Percentiles rank a stretch among this genome's conserved stretches.
Conservation (phyloP, 2,888 invertebrate genomes). For the Drosophila mulleri region DNA sequence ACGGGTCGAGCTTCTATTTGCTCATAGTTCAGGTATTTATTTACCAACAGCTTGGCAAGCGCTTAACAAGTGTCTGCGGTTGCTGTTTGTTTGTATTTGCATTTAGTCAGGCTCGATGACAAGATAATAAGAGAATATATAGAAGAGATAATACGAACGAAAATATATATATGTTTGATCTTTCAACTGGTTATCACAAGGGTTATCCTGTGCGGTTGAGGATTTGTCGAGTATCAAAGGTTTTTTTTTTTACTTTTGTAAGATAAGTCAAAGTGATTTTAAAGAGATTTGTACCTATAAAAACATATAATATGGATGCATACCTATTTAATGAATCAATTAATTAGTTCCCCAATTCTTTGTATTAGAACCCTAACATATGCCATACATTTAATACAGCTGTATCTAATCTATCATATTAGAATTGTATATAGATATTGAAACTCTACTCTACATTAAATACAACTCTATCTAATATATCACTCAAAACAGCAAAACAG, state of each 20-base stretch:
- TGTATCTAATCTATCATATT: not conserved
- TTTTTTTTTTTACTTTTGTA: not conserved
- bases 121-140: slow-evolving; percentile 22
- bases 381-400: not conserved
- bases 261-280: not conserved
- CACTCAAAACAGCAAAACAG: not conserved
- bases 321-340: too few relatives aligned
- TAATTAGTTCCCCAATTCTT: too few relatives aligned
- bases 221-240: not conserved
- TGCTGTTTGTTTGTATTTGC: slow-evolving; percentile 41
- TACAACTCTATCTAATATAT: not conserved
- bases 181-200: slow-evolving; percentile 19
- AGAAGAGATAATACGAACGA: not conserved
- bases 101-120: slow-evolving; percentile 19
- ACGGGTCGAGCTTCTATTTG: slow-evolving; percentile 55
- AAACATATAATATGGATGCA: too few relatives aligned
- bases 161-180: slow-evolving; percentile 13
- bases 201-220: slow-evolving; percentile 6
- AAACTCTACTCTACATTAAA: not conserved
- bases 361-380: too few relatives aligned
- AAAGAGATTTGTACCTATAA: too few relatives aligned
- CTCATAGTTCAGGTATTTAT: slow-evolving; percentile 51
- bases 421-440: too few relatives aligned
- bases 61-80: slow-evolving; percentile 66
- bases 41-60: slow-evolving; percentile 57